Base-by-base conservation (phyloP, 2,888 invertebrate genomes). In the Unio delphinus region DNA sequence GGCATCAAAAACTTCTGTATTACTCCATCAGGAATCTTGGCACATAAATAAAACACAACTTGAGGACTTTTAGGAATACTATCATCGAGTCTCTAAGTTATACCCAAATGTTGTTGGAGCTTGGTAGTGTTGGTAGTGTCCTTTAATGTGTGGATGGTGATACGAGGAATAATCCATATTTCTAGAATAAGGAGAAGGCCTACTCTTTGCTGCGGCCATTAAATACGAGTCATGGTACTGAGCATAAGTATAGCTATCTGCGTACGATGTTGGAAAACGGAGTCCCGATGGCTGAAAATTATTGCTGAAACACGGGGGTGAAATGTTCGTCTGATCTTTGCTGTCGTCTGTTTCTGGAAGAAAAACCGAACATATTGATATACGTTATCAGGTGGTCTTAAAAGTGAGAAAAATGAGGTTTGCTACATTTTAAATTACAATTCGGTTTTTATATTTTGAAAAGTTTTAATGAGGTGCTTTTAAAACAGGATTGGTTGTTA, bases 191-290 rank as follows among this genome's bases (percentile, higher is more conserved):
- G 89, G 88, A 11, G 85, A 75, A 20, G 85, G 83, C n/a, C 87
- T 70, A 18, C 80, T 69, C 70, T 83, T 83, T 15, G 86, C 74
- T 3, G 80, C 72, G 45, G 77, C 77, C 76, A 80, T 82, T 73
- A 85, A 81, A 72, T 87, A 87, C 1, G 85, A 78, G 71, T 85
- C 86, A 59, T 83, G 79, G 73, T 87, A 87, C 28, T 85, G 80
- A 23, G 80, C 75, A 67, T 86, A 87, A 20, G 77, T 79, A 64
- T 82, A 79, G 34, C 78, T 79, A 69, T 82, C 83, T 59, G 71
- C 73, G 69, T 83, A 83, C 61, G 77, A 80, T 58, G 78, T 74
- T 2, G 79, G 80, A 54, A 77, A 78, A 28, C 77, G 79, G 54
- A 78, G 75, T 61, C 76, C 67, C 61, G 76, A 77, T 66, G 65